Conservation (phyloP, 2,113 vertebrate genomes). For the Empidonax alnorum region DNA sequence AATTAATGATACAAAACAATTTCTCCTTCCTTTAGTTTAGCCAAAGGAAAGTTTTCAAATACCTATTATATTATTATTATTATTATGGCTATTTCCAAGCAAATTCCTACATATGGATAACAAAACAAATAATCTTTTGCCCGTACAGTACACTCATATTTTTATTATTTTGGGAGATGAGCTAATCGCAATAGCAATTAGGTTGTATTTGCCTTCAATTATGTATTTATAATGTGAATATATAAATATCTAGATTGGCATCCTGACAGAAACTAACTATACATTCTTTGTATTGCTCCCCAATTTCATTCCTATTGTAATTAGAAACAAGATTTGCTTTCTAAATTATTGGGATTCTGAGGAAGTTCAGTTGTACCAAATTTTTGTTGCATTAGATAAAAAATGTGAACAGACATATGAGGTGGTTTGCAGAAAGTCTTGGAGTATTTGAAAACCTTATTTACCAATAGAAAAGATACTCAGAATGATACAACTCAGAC, state of each 20-base stretch:
- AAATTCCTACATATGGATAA: background rate
- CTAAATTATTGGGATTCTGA: background rate
- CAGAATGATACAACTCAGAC: background rate
- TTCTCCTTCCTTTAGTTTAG: background rate
- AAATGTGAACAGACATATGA: background rate
- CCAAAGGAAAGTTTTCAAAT: background rate
- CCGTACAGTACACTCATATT: background rate
- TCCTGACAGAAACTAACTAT: background rate
- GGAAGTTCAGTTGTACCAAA: background rate
- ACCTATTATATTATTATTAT: background rate
- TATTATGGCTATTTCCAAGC: background rate
- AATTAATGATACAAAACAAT: background rate
- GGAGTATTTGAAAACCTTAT: background rate
- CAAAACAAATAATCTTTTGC: background rate
- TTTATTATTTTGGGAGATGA: background rate
- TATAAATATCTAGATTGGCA: background rate
- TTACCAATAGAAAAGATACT: background rate
- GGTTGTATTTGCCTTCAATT: background rate
- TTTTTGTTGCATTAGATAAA: background rate
- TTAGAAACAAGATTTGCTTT: background rate
- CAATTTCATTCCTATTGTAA: background rate
- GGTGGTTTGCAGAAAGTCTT: background rate
- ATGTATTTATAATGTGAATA: background rate
- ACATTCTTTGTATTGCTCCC: background rate
- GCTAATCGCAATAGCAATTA: background rate